These are phyloP conservation scores for Alces alces DNA, from an alignment of 2,113 vertebrate species.

Conservation along the genomic window DNA sequence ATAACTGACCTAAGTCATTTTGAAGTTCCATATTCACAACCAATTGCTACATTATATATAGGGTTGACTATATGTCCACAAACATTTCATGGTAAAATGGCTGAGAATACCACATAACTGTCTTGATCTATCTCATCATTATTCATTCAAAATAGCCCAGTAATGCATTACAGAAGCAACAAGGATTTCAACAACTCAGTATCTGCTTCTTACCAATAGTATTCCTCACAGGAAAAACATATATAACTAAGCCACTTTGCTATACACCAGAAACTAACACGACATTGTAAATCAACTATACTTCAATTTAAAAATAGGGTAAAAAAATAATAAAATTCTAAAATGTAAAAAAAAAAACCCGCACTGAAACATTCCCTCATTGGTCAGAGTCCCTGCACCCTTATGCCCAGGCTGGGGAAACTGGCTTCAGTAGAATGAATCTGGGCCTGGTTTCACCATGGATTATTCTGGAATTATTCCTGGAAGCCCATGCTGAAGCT, in stretches of 20 bases:
- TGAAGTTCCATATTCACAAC: not conserved
- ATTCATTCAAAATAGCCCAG: not conserved
- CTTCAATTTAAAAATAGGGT: not conserved
- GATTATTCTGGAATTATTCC: not conserved
- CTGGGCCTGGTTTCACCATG: not conserved
- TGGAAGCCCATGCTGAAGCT: not conserved
- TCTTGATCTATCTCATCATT: not conserved
- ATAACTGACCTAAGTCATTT: not conserved
- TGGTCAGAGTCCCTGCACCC: rapidly evolving
- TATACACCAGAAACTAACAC: not conserved
- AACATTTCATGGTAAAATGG: not conserved
- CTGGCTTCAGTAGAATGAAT: not conserved
- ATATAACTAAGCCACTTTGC: not conserved
- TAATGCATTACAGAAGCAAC: not conserved
- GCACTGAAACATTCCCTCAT: not conserved
- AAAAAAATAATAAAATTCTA: not conserved
- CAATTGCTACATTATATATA: not conserved
- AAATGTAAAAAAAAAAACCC: not conserved
- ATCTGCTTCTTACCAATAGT: not conserved
- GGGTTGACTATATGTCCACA: not conserved
- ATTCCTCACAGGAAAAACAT: not conserved
- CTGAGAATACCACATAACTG: not conserved
- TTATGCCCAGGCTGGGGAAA: not conserved
- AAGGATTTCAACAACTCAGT: not conserved
- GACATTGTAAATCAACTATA: not conserved